Percentiles rank a stretch among this genome's conserved stretches.
phyloP scores from a whole-genome alignment of 2,888 invertebrate genomes.

The Melolontha melolontha region DNA sequence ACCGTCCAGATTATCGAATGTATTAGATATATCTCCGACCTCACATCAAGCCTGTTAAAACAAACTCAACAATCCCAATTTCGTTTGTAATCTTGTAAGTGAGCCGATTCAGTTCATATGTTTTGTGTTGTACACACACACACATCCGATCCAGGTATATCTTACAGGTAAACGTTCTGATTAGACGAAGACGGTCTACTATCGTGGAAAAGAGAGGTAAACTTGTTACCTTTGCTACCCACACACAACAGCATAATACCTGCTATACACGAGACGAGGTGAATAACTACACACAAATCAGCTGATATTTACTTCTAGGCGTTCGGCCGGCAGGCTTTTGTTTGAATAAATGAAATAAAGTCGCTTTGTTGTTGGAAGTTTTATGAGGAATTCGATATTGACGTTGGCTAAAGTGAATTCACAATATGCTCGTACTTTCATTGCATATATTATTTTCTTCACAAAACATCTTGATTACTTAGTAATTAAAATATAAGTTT shows the following conservation, averaged over 20 bases:
- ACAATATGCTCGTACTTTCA: constrained; percentile 1
- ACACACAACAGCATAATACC: constrained; percentile 42
- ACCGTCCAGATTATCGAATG: background rate
- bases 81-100: constrained; percentile 43
- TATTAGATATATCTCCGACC: constrained; percentile 21
- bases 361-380: constrained; percentile 14
- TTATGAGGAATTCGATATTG: constrained; percentile 18
- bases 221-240: constrained; percentile 40
- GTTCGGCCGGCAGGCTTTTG: constrained; percentile 41
- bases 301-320: constrained; percentile 42
- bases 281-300: constrained; percentile 44
- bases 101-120: constrained; percentile 40
- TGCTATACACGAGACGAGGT: constrained; percentile 39
- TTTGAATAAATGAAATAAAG: constrained; percentile 48
- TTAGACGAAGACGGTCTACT: constrained; percentile 29
- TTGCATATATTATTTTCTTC: no score
- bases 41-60: constrained; percentile 31
- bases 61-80: constrained; percentile 42
- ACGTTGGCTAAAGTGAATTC: constrained; percentile 14
- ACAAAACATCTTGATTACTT: no score
- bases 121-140: constrained; percentile 9
- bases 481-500: no score
- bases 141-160: constrained; percentile 39
- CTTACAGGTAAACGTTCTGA: constrained; percentile 43
- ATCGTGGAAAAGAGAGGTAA: constrained; percentile 25